phyloP scores from a whole-genome alignment of 2,888 invertebrate genomes.

The Phrixothrix hirtus region DNA sequence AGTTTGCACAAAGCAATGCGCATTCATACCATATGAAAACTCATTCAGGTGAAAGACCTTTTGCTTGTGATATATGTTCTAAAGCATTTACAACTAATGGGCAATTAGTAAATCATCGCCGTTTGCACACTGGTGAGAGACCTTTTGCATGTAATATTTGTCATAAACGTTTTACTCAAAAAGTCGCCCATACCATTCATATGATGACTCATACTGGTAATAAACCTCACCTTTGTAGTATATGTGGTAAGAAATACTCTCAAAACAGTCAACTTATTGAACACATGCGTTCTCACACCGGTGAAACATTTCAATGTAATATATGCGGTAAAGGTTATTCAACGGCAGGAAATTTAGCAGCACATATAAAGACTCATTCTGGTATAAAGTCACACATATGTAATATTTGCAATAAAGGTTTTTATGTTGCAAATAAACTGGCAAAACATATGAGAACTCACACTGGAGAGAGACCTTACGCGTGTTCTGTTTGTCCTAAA shows the following conservation, averaged over 20 bases:
- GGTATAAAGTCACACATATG: slow-evolving; percentile 43
- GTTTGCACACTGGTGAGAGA: slow-evolving; percentile 44
- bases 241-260: slow-evolving; percentile 42
- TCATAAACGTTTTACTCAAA: slow-evolving; percentile 46
- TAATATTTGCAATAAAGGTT: slow-evolving; percentile 41
- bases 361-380: slow-evolving; percentile 45
- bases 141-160: slow-evolving; percentile 50
- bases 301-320: slow-evolving; percentile 43
- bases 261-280: slow-evolving; percentile 39
- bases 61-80: slow-evolving; percentile 35
- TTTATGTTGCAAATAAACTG: slow-evolving; percentile 41
- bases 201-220: slow-evolving; percentile 42
- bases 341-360: slow-evolving; percentile 39
- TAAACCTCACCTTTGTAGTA: slow-evolving; percentile 40
- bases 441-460: slow-evolving; percentile 50
- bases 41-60: slow-evolving; percentile 38
- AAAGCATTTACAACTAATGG: slow-evolving; percentile 42
- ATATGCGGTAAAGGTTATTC: slow-evolving; percentile 41
- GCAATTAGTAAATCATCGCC: slow-evolving; percentile 39
- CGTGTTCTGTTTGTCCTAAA: slow-evolving; percentile 41
- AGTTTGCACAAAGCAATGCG: slow-evolving; percentile 41
- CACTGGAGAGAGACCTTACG: slow-evolving; percentile 49
- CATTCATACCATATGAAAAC: slow-evolving; percentile 41
- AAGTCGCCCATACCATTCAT: slow-evolving; percentile 38
- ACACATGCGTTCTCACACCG: slow-evolving; percentile 43